phyloP scores from a whole-genome alignment of 2,797 vertebrate genomes.

The Semotilus atromaculatus region DNA sequence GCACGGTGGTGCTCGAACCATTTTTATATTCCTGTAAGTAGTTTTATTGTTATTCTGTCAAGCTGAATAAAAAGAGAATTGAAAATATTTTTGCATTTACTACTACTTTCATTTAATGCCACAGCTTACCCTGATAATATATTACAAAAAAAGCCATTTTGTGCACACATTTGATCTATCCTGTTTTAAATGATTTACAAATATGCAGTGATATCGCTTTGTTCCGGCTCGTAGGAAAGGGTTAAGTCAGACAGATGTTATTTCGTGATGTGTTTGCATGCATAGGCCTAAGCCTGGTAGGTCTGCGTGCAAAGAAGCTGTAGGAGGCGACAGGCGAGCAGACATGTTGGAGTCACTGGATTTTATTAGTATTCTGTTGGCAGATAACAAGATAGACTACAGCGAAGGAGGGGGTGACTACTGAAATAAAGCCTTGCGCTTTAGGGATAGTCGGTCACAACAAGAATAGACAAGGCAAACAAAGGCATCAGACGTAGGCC shows the following conservation, averaged over 20 bases:
- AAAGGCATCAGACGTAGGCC: conserved; percentile 51
- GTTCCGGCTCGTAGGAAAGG: conserved; percentile 42
- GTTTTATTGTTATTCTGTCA: conserved; percentile 79
- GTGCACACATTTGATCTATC: neutral
- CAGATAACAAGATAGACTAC: conserved; percentile 77
- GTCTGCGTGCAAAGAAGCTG: conserved; percentile 79
- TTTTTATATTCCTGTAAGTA: conserved; percentile 80
- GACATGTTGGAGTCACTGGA: conserved; percentile 88
- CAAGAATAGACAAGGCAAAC: conserved; percentile 51
- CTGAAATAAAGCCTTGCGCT: conserved; percentile 50
- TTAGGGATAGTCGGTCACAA: conserved; percentile 28
- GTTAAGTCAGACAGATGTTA: conserved; percentile 62
- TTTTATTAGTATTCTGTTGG: conserved; percentile 87
- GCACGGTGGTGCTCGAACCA: conserved; percentile 71
- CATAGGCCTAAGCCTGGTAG: conserved; percentile 73
- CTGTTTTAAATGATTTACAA: neutral
- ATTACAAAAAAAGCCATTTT: neutral
- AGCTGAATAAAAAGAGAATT: conserved; percentile 82
- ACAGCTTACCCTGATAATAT: too few species aligned
- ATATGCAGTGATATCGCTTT: neutral
- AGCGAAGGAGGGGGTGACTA: conserved; percentile 39
- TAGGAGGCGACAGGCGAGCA: conserved; percentile 80
- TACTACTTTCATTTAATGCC: neutral
- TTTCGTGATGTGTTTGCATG: conserved; percentile 36
- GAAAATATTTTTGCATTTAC: conserved; percentile 44